Conservation (phyloP, 2,113 vertebrate genomes). For the Tricholaema leucomelas region DNA sequence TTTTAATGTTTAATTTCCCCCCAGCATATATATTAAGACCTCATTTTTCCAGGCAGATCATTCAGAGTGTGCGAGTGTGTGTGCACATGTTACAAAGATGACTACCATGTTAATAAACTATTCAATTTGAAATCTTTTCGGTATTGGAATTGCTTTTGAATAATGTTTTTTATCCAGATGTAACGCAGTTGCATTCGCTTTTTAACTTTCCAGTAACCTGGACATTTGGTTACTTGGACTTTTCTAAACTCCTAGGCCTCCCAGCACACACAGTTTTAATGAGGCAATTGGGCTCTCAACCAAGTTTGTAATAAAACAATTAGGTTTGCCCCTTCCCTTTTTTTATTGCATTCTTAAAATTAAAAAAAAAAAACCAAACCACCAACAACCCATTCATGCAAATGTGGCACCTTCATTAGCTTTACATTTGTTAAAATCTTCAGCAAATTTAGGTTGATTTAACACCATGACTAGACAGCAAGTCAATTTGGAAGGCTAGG, state of each 20-base stretch:
- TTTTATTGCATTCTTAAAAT: constrained; percentile 47
- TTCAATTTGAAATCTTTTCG: constrained; percentile 87
- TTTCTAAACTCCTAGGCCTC: constrained; percentile 72
- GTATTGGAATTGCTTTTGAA: constrained; percentile 86
- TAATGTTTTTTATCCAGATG: constrained; percentile 81
- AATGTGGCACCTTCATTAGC: constrained; percentile 64
- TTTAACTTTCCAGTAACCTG: constrained; percentile 77
- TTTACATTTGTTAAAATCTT: constrained; percentile 52
- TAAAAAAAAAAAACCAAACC: background rate
- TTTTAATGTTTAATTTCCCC: constrained; percentile 82
- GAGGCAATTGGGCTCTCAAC: constrained; percentile 69
- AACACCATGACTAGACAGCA: constrained; percentile 55
- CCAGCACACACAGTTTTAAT: constrained; percentile 66
- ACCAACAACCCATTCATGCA: constrained; percentile 35
- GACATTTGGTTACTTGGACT: constrained; percentile 72
- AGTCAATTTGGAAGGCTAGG: constrained; percentile 48
- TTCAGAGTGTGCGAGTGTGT: constrained; percentile 86
- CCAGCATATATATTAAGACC: constrained; percentile 79
- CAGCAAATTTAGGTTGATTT: constrained; percentile 59
- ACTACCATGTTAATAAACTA: constrained; percentile 98
- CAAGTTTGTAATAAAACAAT: constrained; percentile 68
- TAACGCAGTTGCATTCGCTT: constrained; percentile 80
- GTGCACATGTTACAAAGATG: constrained; percentile 91
- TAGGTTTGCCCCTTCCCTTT: constrained; percentile 45
- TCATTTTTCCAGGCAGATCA: constrained; percentile 80